Evolutionary conservation across 2,797 vertebrate species (phyloP).

Genomic region (Fundulus diaphanus): DNA sequence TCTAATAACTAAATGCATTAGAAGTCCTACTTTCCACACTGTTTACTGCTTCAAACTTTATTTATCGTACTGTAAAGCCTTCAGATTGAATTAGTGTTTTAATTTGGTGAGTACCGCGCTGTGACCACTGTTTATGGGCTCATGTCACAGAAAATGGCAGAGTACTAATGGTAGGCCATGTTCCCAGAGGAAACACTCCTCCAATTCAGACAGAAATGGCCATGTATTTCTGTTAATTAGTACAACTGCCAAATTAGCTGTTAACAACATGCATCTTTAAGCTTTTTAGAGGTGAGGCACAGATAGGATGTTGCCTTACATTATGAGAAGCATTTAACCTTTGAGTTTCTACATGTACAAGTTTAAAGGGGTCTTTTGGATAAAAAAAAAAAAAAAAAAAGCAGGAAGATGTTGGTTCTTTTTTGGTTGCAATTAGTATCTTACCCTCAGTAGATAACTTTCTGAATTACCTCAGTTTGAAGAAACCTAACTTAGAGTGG

Average conservation of each 20-base stretch:
- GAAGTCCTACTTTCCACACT: conserved; percentile 34
- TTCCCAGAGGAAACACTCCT: conserved; percentile 54
- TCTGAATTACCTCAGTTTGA: not conserved
- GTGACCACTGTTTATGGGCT: conserved; percentile 66
- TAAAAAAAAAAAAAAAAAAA: too few species aligned
- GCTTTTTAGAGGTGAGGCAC: conserved; percentile 23
- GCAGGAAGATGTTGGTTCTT: too few species aligned
- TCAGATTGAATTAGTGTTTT: conserved; percentile 80
- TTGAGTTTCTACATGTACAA: conserved; percentile 8
- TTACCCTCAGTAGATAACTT: not conserved
- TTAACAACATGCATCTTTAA: conserved; percentile 38
- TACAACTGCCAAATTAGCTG: conserved; percentile 61
- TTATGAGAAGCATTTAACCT: conserved; percentile 28
- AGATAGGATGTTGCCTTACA: conserved; percentile 18
- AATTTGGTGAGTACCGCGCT: conserved; percentile 79
- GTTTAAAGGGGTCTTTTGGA: conserved; percentile 1
- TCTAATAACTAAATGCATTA: conserved; percentile 40
- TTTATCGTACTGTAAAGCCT: conserved; percentile 78
- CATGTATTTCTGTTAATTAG: conserved; percentile 76
- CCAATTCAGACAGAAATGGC: conserved; percentile 64
- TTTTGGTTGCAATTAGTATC: not conserved
- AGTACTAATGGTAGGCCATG: conserved; percentile 70
- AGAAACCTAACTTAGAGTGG: not conserved
- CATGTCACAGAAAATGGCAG: conserved; percentile 58
- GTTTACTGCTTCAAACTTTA: conserved; percentile 57